Evolutionary conservation across 2,797 vertebrate species (phyloP), one percentile per base, ranked within the genome.

Genomic region (Pteropus rufus): DNA sequence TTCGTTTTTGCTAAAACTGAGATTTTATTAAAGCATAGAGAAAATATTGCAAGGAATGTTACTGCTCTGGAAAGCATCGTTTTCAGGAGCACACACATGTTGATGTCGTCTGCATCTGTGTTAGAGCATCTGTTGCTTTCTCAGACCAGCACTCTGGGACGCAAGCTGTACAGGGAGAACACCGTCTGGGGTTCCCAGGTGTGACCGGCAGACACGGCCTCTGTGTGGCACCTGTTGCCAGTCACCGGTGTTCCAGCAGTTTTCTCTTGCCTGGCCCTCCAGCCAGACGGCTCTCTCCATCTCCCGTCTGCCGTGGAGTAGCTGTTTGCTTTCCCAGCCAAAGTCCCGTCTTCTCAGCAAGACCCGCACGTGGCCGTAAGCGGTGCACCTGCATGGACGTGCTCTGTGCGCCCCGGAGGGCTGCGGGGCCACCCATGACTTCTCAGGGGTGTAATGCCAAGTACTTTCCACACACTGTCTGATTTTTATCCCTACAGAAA

Each of bases 331-430:
- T 44, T 64, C 18, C 26, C 46, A 19, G 29, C 58, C 72, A 9
- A 1, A 70, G 31, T 4, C 29, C 19, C 80, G 12, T 76, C 36
- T 44, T 56, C 49, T 67, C 64, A 67, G 39, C 24, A 21, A 64
- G 54, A 75, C 49, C 14, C 26, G 31, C 10, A 1, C 10, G 18
- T 29, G 31, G 56, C 31, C 8, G 23, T 24, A 19, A 56, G 44
- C 4, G 0, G 26, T 4, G 39, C 54, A 44, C 41, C 3, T 41
- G 34, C 1, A 1, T 26, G 9, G 18, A 3, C 6, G 7, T 60
- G 54, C 60, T 62, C 82, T 72, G 19, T 10, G 7, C 10, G 34
- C 15, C n/a, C n/a, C 5, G 7, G 69, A 16, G 19, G 64, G 26
- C 64, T 7, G 0, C 34, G 16, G 60, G 49, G 31, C 69, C 82